Percentiles rank a stretch among this genome's conserved stretches.
Evolutionary conservation across 2,888 invertebrate genomes (phyloP).

Genomic region (Metopia argyrocephala): DNA sequence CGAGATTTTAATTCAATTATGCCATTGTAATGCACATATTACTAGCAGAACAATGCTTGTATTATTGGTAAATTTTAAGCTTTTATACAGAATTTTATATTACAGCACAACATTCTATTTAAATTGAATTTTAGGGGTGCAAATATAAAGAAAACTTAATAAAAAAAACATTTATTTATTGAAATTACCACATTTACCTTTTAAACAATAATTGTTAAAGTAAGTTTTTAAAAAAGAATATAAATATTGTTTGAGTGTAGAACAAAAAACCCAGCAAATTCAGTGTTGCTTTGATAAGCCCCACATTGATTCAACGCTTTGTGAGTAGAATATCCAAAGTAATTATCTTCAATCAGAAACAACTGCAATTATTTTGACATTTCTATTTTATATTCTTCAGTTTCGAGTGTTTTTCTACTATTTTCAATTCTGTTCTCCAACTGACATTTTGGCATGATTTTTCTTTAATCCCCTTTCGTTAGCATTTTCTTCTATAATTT

Average conservation of each 20-base stretch:
- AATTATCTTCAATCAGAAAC: conserved; percentile 62
- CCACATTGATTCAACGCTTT: not conserved
- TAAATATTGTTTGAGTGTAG: not conserved
- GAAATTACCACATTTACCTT: no score
- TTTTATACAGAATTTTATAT: not conserved
- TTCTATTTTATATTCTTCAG: conserved; percentile 42
- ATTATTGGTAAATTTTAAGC: not conserved
- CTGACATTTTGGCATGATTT: conserved; percentile 65
- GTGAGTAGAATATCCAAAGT: conserved; percentile 33
- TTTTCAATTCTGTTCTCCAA: conserved; percentile 12
- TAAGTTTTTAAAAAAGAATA: no score
- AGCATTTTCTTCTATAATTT: not conserved
- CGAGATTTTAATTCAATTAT: conserved; percentile 57
- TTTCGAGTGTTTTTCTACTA: conserved; percentile 9
- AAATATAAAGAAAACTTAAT: no score
- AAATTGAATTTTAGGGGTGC: no score
- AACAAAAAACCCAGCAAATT: not conserved
- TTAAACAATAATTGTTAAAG: no score
- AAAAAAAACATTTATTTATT: no score
- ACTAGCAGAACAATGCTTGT: conserved; percentile 16
- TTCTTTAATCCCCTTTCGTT: conserved; percentile 35
- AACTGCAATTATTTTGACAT: conserved; percentile 66
- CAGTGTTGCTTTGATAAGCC: not conserved
- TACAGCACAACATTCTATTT: not conserved
- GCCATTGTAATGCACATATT: conserved; percentile 39